phyloP scores from a whole-genome alignment of 1,140 invertebrate species.

The Drosophila sturtevanti region DNA sequence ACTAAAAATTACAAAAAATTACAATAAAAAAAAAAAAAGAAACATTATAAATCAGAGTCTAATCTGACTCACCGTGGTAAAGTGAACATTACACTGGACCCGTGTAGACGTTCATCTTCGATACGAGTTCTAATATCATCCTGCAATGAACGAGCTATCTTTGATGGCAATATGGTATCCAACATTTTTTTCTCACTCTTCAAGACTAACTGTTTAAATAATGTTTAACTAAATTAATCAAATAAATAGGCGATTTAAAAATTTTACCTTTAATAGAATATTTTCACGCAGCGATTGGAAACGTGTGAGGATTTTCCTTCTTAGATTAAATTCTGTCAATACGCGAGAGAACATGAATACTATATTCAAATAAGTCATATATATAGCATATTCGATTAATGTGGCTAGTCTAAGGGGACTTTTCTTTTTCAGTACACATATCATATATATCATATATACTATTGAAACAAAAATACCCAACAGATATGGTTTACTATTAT shows the following conservation, averaged over 20 bases:
- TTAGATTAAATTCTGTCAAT: conserved; percentile 8
- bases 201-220: conserved; percentile 6
- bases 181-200: conserved; percentile 89
- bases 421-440: background rate
- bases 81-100: conserved; percentile 34
- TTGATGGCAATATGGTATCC: conserved; percentile 91
- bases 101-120: conserved; percentile 53
- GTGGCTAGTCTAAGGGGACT: background rate
- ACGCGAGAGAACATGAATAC: background rate
- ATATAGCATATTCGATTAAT: conserved; percentile 10
- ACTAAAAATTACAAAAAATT: too few species aligned
- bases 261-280: conserved; percentile 14
- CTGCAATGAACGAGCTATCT: conserved; percentile 90
- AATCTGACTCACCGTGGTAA: conserved; percentile 12
- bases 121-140: conserved; percentile 89
- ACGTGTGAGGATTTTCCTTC: conserved; percentile 21
- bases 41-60: too few species aligned
- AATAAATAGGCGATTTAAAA: too few species aligned
- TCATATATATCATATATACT: conserved; percentile 8
- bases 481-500: background rate
- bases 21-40: too few species aligned
- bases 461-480: conserved; percentile 17
- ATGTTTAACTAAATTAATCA: too few species aligned
- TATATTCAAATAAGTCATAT: conserved; percentile 12
- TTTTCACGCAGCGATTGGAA: conserved; percentile 28